Evolutionary conservation across 2,113 vertebrate genomes (phyloP).

Genomic region (Cephalopterus ornatus): DNA sequence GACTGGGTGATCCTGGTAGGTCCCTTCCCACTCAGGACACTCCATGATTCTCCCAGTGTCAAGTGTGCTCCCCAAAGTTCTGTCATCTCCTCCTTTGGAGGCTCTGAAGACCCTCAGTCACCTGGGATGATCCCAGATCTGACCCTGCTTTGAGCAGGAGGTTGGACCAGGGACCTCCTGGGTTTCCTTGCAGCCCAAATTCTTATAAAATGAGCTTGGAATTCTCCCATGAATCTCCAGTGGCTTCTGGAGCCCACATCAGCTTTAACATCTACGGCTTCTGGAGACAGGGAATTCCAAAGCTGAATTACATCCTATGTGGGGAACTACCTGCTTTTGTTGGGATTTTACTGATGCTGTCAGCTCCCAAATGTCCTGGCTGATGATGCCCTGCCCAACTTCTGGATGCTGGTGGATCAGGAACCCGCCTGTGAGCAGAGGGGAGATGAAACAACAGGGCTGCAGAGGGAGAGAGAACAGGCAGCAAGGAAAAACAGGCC

Average conservation of each 20-base stretch:
- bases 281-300: not conserved
- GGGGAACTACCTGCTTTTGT: not conserved
- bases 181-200: not conserved
- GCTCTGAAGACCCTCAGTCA: not conserved
- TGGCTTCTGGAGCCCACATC: not conserved
- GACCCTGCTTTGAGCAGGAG: not conserved
- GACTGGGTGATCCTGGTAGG: not conserved
- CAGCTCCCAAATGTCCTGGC: not conserved
- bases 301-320: accelerated
- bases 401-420: not conserved
- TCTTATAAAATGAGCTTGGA: accelerated
- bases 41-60: not conserved
- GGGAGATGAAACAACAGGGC: not conserved
- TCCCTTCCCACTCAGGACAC: not conserved
- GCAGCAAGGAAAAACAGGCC: not conserved
- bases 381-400: not conserved
- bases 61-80: accelerated
- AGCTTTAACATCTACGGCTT: not conserved
- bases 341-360: not conserved
- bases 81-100: not conserved
- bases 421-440: not conserved
- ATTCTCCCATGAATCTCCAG: not conserved
- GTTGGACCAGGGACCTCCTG: not conserved
- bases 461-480: not conserved
- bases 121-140: not conserved